Base-by-base conservation (phyloP, 2,888 invertebrate species). In the Ophraella communa region DNA sequence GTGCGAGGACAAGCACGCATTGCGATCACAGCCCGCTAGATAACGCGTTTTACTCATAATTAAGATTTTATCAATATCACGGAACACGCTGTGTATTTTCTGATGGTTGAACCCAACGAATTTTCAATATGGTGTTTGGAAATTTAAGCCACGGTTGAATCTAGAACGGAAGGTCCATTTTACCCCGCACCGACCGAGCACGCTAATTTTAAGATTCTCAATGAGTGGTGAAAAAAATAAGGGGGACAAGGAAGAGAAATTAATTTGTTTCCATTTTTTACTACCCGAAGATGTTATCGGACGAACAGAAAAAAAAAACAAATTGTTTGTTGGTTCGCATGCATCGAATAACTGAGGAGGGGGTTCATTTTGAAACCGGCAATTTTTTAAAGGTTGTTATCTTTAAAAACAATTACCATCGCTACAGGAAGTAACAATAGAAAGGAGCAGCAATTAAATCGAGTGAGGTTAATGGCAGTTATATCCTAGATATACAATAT, bases 11-110 rank as follows among this genome's bases (percentile, higher is more conserved):
- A 75, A 77, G 73, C 80, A 80, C 80, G 80, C 80, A 80, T 78
- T 78, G 76, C 77, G 77, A 77, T 77, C 76, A 76, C 78, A 79
- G 79, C 77, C 75, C 78, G 79, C 78, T 77, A 80, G 82, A 82
- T 82, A 81, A 81, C 80, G 80, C 80, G 80, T 81, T 81, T 82
- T 81, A 81, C 81, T 81, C 81, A 81, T 81, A 81, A 81, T 82
- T 82, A 81, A 82, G 82, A 82, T 82, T 71, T 65, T 82, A 82
- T 82, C 82, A 71, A 76, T 80, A 80, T 79, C 80, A 80, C 78
- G 80, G 77, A 78, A 80, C 78, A 72, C 70, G 67, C 74, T 77
- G 76, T 77, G 76, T 77, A 76, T 74, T 67, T 64, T 76, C 77
- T 75, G 78, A 78, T 76, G 77, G 76, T 69, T 76, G 74, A 76